Evolutionary conservation across 2,888 invertebrate genomes (phyloP).

Genomic region (Apamea sordens): DNA sequence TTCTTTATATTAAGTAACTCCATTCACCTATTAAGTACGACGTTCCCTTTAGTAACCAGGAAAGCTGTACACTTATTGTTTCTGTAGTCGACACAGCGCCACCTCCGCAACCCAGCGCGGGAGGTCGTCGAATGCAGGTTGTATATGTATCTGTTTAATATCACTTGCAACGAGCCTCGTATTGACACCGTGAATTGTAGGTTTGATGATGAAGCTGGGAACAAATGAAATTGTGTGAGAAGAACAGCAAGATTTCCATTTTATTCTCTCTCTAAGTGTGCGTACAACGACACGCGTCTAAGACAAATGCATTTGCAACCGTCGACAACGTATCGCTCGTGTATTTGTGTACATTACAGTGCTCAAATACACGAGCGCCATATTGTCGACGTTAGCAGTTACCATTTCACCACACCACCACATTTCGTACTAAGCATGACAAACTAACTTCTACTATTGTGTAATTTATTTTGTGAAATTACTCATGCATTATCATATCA

Average conservation of each 20-base stretch:
- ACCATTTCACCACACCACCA: neutral
- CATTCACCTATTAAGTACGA: conserved; percentile 84
- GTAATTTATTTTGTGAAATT: neutral
- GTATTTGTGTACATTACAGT: no score
- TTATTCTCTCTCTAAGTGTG: neutral
- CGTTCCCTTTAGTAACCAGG: conserved; percentile 83
- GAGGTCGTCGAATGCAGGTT: conserved; percentile 81
- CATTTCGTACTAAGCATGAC: neutral
- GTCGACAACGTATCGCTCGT: no score
- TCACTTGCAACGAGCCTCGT: conserved; percentile 86
- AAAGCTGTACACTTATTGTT: conserved; percentile 85
- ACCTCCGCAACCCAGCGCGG: conserved; percentile 77
- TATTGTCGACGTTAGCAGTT: no score
- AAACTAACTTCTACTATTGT: neutral
- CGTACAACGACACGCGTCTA: no score
- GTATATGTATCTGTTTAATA: conserved; percentile 87
- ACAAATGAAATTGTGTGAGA: neutral
- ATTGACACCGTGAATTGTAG: conserved; percentile 87
- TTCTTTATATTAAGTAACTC: neutral
- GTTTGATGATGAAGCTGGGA: conserved; percentile 73
- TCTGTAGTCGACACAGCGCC: conserved; percentile 89
- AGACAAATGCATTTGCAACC: no score
- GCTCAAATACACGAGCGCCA: no score
- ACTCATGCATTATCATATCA: no score
- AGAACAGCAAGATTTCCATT: neutral